Evolutionary conservation across 2,888 invertebrate species (phyloP), one percentile per base, ranked within the genome.

Genomic region (Epistrophella euchroma): DNA sequence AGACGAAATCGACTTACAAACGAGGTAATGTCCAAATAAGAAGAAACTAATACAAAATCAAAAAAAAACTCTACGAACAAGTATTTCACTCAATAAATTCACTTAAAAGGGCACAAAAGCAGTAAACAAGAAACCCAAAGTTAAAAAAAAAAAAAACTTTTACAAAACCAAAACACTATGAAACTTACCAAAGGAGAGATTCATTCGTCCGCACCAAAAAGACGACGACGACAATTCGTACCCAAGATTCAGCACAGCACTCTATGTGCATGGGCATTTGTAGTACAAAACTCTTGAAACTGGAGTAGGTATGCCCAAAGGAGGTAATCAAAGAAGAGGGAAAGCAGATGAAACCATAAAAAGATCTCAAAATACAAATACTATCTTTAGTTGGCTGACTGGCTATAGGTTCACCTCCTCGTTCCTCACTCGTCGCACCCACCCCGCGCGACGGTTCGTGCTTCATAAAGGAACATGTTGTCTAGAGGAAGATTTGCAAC

Each of bases 1-100:
- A 56, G 47, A 71, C 58, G n/a, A 75, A 84, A 84, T 70, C 74
- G 64, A 75, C 68, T 75, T 75, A 70, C 71, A 75, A 84, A 84
- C 74, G 74, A 84, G 74, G 56, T 74, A 64, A 56, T 74, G 78
- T 47, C 77, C 77, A 77, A 78, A 83, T 56, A 70, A 74, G 78
- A 64, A 70, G 55, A 9, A 32, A 35, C 32, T 35, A 22, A 50
- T 7, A 47, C 7, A 68, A 50, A 50, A 37, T 4, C n/a, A 60
- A 68, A 43, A 37, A 17, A 68, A 56, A 66, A 19, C 40, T 15
- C 28, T 28, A 64, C 28, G 32, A 40, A 58, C 22, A 68, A 68
- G 22, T 52, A 68, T 35, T 22, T 35, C 50, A 78, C 78, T 70
- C 68, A 50, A 75, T 70, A 75, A 64, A 74, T 56, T 47, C 43